Evolutionary conservation across 1,140 invertebrate genomes (phyloP), one percentile per base, ranked within the genome.

Genomic region (Manduca sexta): DNA sequence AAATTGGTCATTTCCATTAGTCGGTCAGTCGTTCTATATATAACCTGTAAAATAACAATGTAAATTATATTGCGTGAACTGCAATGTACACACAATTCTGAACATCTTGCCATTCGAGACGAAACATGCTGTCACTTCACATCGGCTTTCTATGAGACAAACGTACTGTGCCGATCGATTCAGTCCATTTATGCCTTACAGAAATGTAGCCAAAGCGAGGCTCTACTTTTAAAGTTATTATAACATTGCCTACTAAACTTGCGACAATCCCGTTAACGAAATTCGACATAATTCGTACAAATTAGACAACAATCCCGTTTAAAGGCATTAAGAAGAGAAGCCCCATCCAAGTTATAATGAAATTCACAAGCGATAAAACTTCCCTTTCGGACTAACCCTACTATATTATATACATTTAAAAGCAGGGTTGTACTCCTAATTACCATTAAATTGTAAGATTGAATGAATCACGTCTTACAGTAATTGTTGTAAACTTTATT

Each of bases 301-400:
- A 78, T 79, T 72, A 81, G 72, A 84, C 69, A 73, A 84, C 77
- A 84, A 84, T 78, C 66, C 74, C 64, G 58, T 78, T 75, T 70
- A 76, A 77, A 74, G 70, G 71, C 77, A 70, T 70, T 77, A 72
- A 72, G 61, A 61, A 58, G 53, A 69, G 63, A 63, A 65, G 69
- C 64, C 56, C 46, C 49, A 60, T 26, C 64, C 69, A 84, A 84
- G 69, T 84, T 84, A 84, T 84, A 84, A 84, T 84, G 78, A 80
- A 84, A 84, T 84, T 84, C 80, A 75, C 71, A 64, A 84, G 74
- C 78, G 80, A 84, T 84, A 84, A 84, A 84, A 84, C 76, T 84
- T 82, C 70, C 69, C 74, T 74, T 72, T 74, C 66, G 21, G 69
- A 73, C 69, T 77, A 78, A 74, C 69, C 74, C 68, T 26, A 26